Evolutionary conservation across 2,888 invertebrate species (phyloP).

Genomic region (Trachelus iudaicus): DNA sequence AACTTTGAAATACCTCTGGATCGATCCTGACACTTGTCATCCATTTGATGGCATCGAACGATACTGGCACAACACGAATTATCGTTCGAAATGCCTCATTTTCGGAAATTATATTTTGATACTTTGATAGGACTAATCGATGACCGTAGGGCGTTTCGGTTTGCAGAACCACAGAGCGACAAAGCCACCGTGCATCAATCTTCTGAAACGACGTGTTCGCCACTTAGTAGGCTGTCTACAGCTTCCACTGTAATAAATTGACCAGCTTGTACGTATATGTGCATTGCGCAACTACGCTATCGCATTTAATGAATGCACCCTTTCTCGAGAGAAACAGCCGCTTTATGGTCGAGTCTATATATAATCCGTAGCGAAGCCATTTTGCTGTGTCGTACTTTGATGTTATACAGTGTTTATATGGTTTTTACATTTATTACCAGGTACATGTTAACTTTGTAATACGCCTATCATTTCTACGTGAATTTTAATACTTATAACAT

Average conservation of each 20-base stretch:
- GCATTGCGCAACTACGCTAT: not conserved
- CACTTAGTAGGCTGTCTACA: conserved; percentile 35
- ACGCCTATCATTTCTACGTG: not conserved
- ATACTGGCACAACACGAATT: not conserved
- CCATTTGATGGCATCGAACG: not conserved
- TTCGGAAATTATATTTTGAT: conserved; percentile 34
- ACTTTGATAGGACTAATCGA: conserved; percentile 33
- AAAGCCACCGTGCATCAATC: conserved; percentile 41
- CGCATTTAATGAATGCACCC: not conserved
- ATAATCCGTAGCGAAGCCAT: not conserved
- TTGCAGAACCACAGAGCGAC: conserved; percentile 23
- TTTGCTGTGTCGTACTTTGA: not conserved
- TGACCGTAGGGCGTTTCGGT: conserved; percentile 15
- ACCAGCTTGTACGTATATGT: conserved; percentile 2
- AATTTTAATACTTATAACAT: not conserved
- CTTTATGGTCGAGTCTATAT: not conserved
- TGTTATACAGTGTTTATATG: not conserved
- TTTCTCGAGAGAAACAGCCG: not conserved
- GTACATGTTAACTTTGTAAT: not conserved
- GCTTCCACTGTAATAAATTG: conserved; percentile 37
- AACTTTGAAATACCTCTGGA: not conserved
- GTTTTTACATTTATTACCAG: not conserved
- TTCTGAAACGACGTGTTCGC: conserved; percentile 36
- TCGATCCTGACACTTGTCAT: not conserved
- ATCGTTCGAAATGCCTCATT: not conserved